Evolutionary conservation across 2,797 vertebrate genomes (phyloP).

Genomic region (Leuciscus waleckii): DNA sequence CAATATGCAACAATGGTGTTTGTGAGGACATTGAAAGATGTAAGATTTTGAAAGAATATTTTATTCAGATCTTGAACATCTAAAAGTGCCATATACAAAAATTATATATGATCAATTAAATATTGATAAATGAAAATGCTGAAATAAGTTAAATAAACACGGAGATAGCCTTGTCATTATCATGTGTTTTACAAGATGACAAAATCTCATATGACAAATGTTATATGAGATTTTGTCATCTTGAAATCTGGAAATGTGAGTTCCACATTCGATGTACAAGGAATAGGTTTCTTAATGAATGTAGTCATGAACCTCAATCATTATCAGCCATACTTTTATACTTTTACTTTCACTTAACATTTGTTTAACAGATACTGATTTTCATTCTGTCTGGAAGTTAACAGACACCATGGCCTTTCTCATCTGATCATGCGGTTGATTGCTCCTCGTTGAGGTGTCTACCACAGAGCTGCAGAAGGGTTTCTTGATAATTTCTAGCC

Average conservation of each 20-base stretch:
- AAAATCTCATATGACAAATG: neutral
- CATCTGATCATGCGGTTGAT: constrained; percentile 16
- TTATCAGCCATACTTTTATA: neutral
- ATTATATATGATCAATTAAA: neutral
- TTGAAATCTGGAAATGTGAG: neutral
- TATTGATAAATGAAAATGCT: neutral
- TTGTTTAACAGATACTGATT: neutral
- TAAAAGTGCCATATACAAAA: neutral
- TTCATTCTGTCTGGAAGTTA: neutral
- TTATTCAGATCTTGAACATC: neutral
- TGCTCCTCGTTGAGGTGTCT: constrained; percentile 44
- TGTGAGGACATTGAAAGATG: neutral
- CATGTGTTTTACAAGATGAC: neutral
- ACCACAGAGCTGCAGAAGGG: constrained; percentile 67
- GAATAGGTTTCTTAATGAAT: neutral
- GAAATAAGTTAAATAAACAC: neutral
- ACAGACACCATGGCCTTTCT: constrained; percentile 1
- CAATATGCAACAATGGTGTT: neutral
- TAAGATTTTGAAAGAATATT: neutral
- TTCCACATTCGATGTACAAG: neutral
- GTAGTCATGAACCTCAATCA: neutral
- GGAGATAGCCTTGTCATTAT: neutral
- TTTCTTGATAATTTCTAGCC: constrained; percentile 68
- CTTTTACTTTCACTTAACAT: neutral
- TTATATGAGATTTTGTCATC: neutral